Evolutionary conservation across 2,888 invertebrate species (phyloP).

Genomic region (Boloria euphrosyne): DNA sequence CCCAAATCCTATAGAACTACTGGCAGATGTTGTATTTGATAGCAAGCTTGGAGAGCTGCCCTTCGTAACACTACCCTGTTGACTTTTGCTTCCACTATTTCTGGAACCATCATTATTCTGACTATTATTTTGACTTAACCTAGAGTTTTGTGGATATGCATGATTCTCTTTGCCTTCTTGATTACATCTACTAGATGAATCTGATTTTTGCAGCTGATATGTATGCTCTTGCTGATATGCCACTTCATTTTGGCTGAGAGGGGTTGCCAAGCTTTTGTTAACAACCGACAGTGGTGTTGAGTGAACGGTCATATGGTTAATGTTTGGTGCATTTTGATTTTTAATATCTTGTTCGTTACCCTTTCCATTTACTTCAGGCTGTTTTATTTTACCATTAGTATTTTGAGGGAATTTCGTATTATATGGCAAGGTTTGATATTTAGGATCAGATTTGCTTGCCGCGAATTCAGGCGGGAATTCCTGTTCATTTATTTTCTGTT

Average conservation of each 20-base stretch:
- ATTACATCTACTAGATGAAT: constrained; percentile 77
- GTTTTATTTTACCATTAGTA: constrained; percentile 67
- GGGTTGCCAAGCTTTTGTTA: constrained; percentile 85
- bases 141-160: constrained; percentile 79
- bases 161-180: constrained; percentile 80
- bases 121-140: constrained; percentile 73
- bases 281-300: constrained; percentile 79
- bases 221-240: constrained; percentile 79
- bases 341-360: constrained; percentile 62
- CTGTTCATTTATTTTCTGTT: constrained; percentile 76
- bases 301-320: constrained; percentile 81
- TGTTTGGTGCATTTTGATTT: constrained; percentile 61
- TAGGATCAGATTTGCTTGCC: constrained; percentile 92
- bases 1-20: constrained; percentile 76
- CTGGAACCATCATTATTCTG: constrained; percentile 68
- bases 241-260: constrained; percentile 82
- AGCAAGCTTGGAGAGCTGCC: constrained; percentile 72
- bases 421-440: constrained; percentile 95
- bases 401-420: constrained; percentile 91
- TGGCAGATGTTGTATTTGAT: constrained; percentile 64
- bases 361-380: constrained; percentile 66
- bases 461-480: constrained; percentile 86
- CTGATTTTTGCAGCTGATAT: constrained; percentile 81
- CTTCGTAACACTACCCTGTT: constrained; percentile 60
- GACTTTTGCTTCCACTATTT: constrained; percentile 55